These are phyloP conservation scores for Chrysina gloriosa DNA, from an alignment of 2,888 invertebrate genomes.

Conservation along the genomic window DNA sequence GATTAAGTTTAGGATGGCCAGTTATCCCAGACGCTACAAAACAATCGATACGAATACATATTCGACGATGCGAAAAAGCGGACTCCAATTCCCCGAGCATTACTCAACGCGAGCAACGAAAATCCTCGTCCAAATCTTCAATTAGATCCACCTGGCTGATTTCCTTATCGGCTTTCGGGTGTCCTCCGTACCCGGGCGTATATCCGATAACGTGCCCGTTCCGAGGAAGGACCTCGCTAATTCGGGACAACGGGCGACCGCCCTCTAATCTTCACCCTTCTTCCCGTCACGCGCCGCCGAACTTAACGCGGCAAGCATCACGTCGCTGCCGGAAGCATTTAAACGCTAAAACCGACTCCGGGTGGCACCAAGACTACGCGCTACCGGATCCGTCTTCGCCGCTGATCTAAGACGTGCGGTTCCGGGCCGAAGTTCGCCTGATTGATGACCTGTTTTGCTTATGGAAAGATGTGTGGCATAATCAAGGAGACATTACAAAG, in stretches of 20 bases:
- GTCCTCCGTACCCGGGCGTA: slow-evolving; percentile 1
- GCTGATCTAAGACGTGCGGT: slow-evolving; percentile 3
- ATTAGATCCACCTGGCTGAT: slow-evolving; percentile 29
- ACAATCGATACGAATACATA: no score
- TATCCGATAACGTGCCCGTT: neutral
- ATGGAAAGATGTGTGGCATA: slow-evolving; percentile 17
- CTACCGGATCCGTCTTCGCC: neutral
- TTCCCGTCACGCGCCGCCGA: neutral
- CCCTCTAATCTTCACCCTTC: slow-evolving; percentile 15
- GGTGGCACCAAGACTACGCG: neutral
- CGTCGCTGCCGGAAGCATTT: slow-evolving; percentile 8
- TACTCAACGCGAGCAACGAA: neutral
- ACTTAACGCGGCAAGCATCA: neutral
- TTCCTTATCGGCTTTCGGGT: slow-evolving; percentile 1
- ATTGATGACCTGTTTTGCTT: slow-evolving; percentile 35
- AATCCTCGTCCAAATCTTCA: slow-evolving; percentile 22
- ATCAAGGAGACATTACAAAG: slow-evolving; percentile 31
- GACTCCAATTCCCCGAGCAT: neutral
- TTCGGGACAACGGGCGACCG: neutral
- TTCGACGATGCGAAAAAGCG: neutral
- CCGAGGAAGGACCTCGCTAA: slow-evolving; percentile 8
- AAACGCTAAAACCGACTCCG: neutral
- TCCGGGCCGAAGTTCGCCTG: neutral
- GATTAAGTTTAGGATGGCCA: no score
- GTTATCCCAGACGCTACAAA: no score